phyloP scores from a whole-genome alignment of 2,797 vertebrate genomes.

The Natrix natrix region DNA sequence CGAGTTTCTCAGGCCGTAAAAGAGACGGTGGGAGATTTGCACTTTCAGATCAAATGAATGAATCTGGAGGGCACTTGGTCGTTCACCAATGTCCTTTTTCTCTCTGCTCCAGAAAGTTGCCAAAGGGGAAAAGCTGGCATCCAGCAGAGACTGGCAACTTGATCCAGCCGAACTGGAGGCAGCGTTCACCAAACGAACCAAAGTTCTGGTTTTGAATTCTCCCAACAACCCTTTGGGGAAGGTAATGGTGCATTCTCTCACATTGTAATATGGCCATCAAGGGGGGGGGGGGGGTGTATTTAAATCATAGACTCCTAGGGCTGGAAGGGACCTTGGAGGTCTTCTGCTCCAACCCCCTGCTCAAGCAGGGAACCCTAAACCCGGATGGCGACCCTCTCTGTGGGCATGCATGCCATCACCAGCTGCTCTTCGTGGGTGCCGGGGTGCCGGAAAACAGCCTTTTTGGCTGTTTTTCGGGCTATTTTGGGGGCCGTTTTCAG shows the following conservation, averaged over 20 bases:
- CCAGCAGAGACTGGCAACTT: slow-evolving; percentile 86
- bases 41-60: background rate
- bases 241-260: slow-evolving; percentile 66
- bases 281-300: background rate
- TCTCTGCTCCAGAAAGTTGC: slow-evolving; percentile 65
- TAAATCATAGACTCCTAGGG: background rate
- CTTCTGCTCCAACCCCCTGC: background rate
- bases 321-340: background rate
- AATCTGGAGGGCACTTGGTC: background rate
- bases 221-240: slow-evolving; percentile 97
- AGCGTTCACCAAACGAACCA: slow-evolving; percentile 85
- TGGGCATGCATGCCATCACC: no score
- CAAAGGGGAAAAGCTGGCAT: slow-evolving; percentile 61
- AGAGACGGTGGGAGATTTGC: background rate
- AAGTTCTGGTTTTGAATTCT: slow-evolving; percentile 89
- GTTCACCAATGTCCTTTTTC: background rate
- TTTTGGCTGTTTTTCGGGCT: no score
- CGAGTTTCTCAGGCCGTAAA: background rate
- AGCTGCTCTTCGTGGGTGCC: no score
- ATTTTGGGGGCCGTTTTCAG: no score
- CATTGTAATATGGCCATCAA: background rate
- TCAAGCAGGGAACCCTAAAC: background rate
- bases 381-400: no score
- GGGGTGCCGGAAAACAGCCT: no score
- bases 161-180: slow-evolving; percentile 83